Evolutionary conservation across 2,888 invertebrate species (phyloP).

Genomic region (Drosophila pseudotakahashii): DNA sequence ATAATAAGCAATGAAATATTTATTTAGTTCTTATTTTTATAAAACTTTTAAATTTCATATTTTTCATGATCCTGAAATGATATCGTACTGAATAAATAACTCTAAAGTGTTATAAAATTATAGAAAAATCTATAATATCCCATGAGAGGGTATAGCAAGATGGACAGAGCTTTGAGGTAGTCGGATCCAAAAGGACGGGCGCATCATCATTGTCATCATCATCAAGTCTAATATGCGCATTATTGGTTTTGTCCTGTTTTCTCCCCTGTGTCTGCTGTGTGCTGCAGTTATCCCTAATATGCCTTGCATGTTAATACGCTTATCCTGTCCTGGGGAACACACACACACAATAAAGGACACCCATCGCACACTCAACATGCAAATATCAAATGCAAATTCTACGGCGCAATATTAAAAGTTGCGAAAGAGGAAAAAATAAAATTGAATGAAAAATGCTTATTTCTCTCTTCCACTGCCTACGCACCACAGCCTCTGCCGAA

Average conservation of each 20-base stretch:
- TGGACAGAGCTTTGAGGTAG: not conserved
- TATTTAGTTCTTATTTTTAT: too few relatives aligned
- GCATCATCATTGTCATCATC: slow-evolving; percentile 51
- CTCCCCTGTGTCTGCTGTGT: slow-evolving; percentile 21
- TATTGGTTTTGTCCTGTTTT: slow-evolving; percentile 67
- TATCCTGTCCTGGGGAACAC: slow-evolving; percentile 46
- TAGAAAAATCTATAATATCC: not conserved
- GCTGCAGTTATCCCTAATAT: slow-evolving; percentile 72
- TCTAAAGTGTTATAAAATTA: too few relatives aligned
- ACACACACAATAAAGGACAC: slow-evolving; percentile 44
- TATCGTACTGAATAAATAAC: too few relatives aligned
- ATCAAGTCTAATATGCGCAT: slow-evolving; percentile 77
- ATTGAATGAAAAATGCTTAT: slow-evolving; percentile 1
- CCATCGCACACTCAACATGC: slow-evolving; percentile 57
- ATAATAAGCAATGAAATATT: too few relatives aligned
- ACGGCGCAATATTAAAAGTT: slow-evolving; percentile 61
- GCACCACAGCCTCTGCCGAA: slow-evolving; percentile 23
- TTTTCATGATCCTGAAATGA: too few relatives aligned
- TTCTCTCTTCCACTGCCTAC: slow-evolving; percentile 16
- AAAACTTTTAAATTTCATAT: too few relatives aligned
- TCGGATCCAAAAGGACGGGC: not conserved
- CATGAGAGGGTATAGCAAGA: not conserved
- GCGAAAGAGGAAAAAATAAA: not conserved
- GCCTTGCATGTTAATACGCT: slow-evolving; percentile 67
- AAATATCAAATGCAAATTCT: slow-evolving; percentile 73